Evolutionary conservation across 2,888 invertebrate genomes (phyloP).

Genomic region (Acronicta leporina): DNA sequence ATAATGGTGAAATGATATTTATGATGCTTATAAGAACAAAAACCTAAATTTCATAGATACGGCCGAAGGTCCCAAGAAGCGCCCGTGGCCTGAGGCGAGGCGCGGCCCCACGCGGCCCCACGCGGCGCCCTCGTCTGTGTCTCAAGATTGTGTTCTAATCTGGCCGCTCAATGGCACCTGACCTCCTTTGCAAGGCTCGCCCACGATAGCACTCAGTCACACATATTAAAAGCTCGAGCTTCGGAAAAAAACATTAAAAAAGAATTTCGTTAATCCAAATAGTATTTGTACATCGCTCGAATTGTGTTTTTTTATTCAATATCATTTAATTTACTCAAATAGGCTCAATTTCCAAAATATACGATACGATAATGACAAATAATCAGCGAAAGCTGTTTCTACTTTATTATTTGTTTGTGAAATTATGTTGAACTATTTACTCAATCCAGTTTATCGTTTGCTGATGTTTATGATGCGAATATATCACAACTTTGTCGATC

Average conservation of each 20-base stretch:
- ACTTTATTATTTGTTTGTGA: slow-evolving; percentile 8
- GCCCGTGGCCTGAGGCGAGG: too few relatives aligned
- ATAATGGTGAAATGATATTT: background rate
- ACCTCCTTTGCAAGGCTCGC: slow-evolving; percentile 25
- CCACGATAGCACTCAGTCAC: slow-evolving; percentile 6
- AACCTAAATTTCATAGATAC: background rate
- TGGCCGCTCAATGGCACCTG: slow-evolving; percentile 30
- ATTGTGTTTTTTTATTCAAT: slow-evolving; percentile 1
- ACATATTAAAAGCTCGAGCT: slow-evolving; percentile 10
- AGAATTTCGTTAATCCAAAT: slow-evolving; percentile 1
- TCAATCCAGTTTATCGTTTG: background rate
- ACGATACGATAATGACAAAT: too few relatives aligned
- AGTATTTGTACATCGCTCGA: slow-evolving; percentile 1
- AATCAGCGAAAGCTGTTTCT: slow-evolving; percentile 5
- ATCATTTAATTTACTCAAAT: background rate
- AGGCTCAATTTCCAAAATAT: too few relatives aligned
- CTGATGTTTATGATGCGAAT: slow-evolving; percentile 4
- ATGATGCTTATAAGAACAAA: background rate
- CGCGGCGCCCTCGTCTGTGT: slow-evolving; percentile 2
- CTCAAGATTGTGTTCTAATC: slow-evolving; percentile 33
- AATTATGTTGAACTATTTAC: background rate
- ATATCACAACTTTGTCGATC: slow-evolving; percentile 14
- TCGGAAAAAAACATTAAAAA: slow-evolving; percentile 8
- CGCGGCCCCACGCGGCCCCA: background rate
- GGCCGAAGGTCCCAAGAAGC: too few relatives aligned